Conservation (phyloP, 2,888 invertebrate genomes). For the Ochropacha duplaris region DNA sequence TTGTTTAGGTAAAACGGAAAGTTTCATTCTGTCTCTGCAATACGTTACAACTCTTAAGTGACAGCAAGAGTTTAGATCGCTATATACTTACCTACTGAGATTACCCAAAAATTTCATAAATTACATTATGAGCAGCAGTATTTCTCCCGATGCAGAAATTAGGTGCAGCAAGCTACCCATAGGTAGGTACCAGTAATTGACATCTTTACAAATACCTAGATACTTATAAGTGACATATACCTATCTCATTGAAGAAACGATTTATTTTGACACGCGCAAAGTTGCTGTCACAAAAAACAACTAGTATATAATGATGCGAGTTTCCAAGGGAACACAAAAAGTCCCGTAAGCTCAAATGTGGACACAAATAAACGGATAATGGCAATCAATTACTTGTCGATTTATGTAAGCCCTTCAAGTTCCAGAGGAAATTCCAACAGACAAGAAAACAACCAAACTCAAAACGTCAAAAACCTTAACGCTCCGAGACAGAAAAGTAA, state of each 20-base stretch:
- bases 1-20: background rate
- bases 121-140: too few relatives aligned
- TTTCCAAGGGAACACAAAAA: background rate
- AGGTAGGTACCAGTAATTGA: too few relatives aligned
- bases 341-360: background rate
- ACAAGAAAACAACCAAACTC: slow-evolving; percentile 34
- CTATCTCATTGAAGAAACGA: too few relatives aligned
- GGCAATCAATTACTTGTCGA: slow-evolving; percentile 23
- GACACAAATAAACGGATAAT: slow-evolving; percentile 14
- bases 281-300: background rate
- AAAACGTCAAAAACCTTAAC: slow-evolving; percentile 37
- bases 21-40: background rate
- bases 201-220: too few relatives aligned
- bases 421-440: slow-evolving; percentile 16
- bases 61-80: too few relatives aligned
- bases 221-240: too few relatives aligned
- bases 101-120: too few relatives aligned
- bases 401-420: slow-evolving; percentile 7
- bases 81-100: too few relatives aligned
- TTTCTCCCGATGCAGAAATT: too few relatives aligned
- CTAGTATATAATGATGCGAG: background rate
- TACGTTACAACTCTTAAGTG: background rate
- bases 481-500: slow-evolving; percentile 50
- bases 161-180: too few relatives aligned
- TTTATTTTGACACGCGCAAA: background rate